Conservation (phyloP, 2,888 invertebrate species). For the Escarpia spicata region DNA sequence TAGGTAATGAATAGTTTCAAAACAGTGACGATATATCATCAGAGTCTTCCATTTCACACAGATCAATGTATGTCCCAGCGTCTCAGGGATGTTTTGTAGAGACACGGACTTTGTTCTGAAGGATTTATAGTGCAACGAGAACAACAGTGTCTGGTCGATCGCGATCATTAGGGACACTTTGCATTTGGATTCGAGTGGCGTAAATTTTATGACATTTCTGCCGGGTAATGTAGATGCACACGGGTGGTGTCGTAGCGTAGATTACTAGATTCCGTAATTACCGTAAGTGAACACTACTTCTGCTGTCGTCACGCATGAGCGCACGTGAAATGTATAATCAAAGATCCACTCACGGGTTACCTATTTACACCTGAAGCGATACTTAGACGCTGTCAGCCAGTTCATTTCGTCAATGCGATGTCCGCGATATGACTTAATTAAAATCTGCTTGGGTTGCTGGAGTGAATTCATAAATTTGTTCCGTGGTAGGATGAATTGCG, state of each 20-base stretch:
- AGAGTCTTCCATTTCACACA: neutral
- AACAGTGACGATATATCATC: neutral
- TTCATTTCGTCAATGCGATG: neutral
- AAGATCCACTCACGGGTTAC: neutral
- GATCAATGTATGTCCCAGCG: neutral
- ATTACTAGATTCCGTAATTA: neutral
- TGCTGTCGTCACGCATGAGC: neutral
- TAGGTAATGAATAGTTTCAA: neutral
- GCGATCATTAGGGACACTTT: neutral
- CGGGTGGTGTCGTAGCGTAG: neutral
- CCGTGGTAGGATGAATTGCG: neutral
- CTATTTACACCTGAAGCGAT: neutral
- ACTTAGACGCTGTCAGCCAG: neutral
- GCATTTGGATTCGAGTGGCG: too few species aligned
- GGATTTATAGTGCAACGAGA: neutral
- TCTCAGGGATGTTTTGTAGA: neutral
- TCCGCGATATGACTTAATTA: neutral
- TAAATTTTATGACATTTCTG: neutral
- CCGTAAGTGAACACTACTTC: neutral
- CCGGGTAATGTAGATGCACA: neutral
- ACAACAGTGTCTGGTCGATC: neutral
- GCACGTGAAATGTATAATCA: neutral
- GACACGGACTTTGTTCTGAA: neutral
- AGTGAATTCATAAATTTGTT: neutral
- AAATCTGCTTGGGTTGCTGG: neutral